These are phyloP conservation scores for Didymodactylos carnosus DNA, from an alignment of 2,888 invertebrate species.

Conservation along the genomic window DNA sequence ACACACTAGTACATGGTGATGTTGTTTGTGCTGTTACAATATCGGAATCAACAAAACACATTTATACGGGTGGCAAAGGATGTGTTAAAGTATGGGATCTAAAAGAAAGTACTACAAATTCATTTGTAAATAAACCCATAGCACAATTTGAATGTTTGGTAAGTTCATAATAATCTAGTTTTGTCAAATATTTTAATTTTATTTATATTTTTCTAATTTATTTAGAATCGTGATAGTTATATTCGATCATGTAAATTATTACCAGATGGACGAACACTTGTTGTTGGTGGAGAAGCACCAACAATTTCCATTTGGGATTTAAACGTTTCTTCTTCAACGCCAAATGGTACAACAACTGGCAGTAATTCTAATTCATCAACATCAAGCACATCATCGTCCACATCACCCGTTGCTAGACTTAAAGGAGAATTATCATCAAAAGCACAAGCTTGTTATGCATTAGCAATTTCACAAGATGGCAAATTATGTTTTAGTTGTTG, in stretches of 20 bases:
- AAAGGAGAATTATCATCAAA: conserved; percentile 78
- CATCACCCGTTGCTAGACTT: conserved; percentile 59
- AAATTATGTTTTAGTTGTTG: conserved; percentile 94
- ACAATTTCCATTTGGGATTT: conserved; percentile 88
- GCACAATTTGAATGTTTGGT: not conserved
- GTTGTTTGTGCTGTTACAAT: conserved; percentile 93
- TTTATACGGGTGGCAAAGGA: conserved; percentile 89
- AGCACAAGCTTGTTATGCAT: conserved; percentile 87
- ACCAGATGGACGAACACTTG: conserved; percentile 69
- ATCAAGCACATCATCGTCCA: not conserved
- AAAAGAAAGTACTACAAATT: conserved; percentile 32
- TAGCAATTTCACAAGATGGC: conserved; percentile 80
- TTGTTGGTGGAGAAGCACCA: conserved; percentile 87
- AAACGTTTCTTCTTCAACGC: not conserved
- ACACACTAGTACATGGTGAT: conserved; percentile 77
- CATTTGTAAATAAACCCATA: not conserved
- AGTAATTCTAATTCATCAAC: not conserved
- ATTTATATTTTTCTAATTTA: not conserved
- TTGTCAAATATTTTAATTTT: not conserved
- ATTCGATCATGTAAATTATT: conserved; percentile 82
- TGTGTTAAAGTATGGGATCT: conserved; percentile 87
- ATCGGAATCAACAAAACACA: conserved; percentile 63
- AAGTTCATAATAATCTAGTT: not conserved
- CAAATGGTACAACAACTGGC: not conserved
- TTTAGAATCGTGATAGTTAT: conserved; percentile 71